A percentile compares a stretch with the other conserved stretches of the same genome.
phyloP scores from a whole-genome alignment of 2,888 invertebrate genomes.

The Molanna angustata region DNA sequence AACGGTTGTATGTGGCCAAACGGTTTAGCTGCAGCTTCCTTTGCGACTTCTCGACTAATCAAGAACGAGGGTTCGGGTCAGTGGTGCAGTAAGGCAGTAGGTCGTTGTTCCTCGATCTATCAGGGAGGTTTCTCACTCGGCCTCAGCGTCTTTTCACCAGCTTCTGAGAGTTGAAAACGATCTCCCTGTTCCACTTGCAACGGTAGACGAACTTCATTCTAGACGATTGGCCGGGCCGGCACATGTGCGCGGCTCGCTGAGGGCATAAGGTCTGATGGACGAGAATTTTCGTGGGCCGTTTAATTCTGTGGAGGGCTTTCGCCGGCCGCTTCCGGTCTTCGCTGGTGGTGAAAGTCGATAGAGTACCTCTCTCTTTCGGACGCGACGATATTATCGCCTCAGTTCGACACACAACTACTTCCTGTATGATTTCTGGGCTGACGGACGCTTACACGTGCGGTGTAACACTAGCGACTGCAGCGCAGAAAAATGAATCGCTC shows the following conservation, averaged over 20 bases:
- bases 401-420: too few species aligned
- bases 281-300: slow-evolving; percentile 17
- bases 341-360: too few species aligned
- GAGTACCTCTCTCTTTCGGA: too few species aligned
- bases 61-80: slow-evolving; percentile 42
- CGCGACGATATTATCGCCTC: too few species aligned
- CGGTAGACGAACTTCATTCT: slow-evolving; percentile 74
- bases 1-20: too few species aligned
- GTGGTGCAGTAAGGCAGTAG: slow-evolving; percentile 39
- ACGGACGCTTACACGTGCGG: too few species aligned
- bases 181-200: slow-evolving; percentile 91
- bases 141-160: slow-evolving; percentile 89
- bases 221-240: slow-evolving; percentile 47
- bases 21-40: too few species aligned
- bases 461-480: too few species aligned
- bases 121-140: slow-evolving; percentile 34
- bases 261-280: slow-evolving; percentile 16
- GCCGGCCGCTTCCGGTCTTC: too few species aligned
- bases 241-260: slow-evolving; percentile 18
- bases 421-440: too few species aligned
- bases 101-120: slow-evolving; percentile 7
- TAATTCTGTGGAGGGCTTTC: too few species aligned
- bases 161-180: slow-evolving; percentile 90
- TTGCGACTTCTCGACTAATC: slow-evolving; percentile 39
- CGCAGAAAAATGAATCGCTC: too few species aligned